Conservation (phyloP, 2,888 invertebrate species). For the Xylota sylvarum region DNA sequence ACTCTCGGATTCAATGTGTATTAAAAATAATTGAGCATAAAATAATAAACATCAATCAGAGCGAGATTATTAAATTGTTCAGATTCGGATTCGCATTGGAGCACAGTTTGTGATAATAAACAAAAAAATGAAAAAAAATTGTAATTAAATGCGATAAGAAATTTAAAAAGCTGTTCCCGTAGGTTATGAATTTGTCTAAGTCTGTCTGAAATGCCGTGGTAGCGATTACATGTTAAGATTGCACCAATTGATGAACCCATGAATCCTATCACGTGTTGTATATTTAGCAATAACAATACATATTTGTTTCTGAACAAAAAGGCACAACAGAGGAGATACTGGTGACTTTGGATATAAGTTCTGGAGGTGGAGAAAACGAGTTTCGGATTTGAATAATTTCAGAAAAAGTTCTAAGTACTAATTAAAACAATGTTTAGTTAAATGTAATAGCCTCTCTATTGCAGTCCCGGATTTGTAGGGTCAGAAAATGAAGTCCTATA, state of each 20-base stretch:
- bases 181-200: not conserved
- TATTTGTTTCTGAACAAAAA: no score
- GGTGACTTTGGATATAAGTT: no score
- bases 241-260: not conserved
- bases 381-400: no score
- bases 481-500: no score
- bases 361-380: no score
- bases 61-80: slow-evolving; percentile 32
- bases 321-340: no score
- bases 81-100: slow-evolving; percentile 4
- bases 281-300: not conserved
- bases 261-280: not conserved
- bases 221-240: not conserved
- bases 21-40: slow-evolving; percentile 52
- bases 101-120: slow-evolving; percentile 15
- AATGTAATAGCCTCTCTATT: no score
- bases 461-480: no score
- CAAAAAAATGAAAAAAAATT: slow-evolving; percentile 9
- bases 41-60: slow-evolving; percentile 37
- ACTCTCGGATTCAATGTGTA: slow-evolving; percentile 19
- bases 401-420: no score
- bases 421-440: no score
- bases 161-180: not conserved
- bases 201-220: not conserved
- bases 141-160: not conserved